phyloP scores from a whole-genome alignment of 2,888 invertebrate species.

The Drosophila lutescens region DNA sequence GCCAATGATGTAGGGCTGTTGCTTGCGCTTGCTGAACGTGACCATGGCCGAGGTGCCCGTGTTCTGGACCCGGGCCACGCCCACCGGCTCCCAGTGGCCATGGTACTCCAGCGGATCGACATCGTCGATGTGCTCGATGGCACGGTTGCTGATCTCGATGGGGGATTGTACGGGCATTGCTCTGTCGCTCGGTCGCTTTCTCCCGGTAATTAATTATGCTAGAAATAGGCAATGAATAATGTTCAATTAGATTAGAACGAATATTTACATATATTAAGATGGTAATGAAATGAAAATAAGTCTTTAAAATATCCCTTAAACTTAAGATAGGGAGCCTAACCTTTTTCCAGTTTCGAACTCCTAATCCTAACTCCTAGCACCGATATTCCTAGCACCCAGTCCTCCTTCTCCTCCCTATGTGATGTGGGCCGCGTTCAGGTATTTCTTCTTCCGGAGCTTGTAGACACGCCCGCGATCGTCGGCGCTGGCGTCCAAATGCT shows the following conservation, averaged over 20 bases:
- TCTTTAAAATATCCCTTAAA: too few species aligned
- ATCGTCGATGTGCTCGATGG: conserved; percentile 84
- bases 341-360: conserved; percentile 12
- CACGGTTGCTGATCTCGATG: conserved; percentile 84
- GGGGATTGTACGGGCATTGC: conserved; percentile 84
- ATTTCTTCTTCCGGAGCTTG: conserved; percentile 83
- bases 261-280: too few species aligned
- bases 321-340: not conserved
- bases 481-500: conserved; percentile 77
- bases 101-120: conserved; percentile 84
- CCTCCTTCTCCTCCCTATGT: conserved; percentile 59
- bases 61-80: conserved; percentile 83
- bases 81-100: conserved; percentile 84
- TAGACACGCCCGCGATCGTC: conserved; percentile 82
- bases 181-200: not conserved
- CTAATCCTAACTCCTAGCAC: conserved; percentile 21
- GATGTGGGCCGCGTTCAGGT: conserved; percentile 72
- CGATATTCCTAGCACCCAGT: conserved; percentile 10
- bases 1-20: conserved; percentile 87
- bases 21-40: conserved; percentile 86
- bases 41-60: conserved; percentile 86
- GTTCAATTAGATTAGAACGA: not conserved
- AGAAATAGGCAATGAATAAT: not conserved
- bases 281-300: too few species aligned
- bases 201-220: not conserved